A percentile compares a stretch with the other conserved stretches of the same genome.
These are phyloP conservation scores for Xestia c-nigrum DNA, from an alignment of 2,888 invertebrate genomes.

Conservation along the genomic window DNA sequence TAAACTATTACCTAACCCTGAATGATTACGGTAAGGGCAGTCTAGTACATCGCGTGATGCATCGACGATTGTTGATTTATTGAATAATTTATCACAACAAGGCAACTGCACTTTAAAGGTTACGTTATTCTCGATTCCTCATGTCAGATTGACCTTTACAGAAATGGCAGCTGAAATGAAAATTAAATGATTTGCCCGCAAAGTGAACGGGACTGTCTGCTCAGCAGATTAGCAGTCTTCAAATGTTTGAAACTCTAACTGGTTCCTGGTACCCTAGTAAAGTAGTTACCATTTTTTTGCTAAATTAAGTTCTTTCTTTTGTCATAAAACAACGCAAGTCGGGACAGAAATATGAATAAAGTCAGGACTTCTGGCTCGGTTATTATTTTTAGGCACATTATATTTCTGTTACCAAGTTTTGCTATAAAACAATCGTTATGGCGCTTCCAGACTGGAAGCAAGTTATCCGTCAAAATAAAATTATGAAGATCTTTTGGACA, in stretches of 20 bases:
- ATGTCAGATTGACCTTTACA: constrained; percentile 3
- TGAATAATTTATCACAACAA: constrained; percentile 19
- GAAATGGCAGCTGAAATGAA: background rate
- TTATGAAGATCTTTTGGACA: constrained; percentile 26
- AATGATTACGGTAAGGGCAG: background rate
- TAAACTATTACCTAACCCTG: background rate
- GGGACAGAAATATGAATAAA: constrained; percentile 10
- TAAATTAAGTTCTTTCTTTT: background rate
- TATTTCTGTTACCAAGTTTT: constrained; percentile 28
- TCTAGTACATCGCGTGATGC: constrained; percentile 13
- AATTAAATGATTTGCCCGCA: background rate
- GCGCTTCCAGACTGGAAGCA: constrained; percentile 3
- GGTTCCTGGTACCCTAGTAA: background rate
- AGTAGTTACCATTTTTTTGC: background rate
- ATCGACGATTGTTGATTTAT: constrained; percentile 14
- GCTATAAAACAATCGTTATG: constrained; percentile 38
- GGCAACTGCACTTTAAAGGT: constrained; percentile 17
- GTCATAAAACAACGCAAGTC: background rate
- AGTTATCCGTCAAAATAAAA: constrained; percentile 42
- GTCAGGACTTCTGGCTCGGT: background rate
- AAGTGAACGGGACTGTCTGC: background rate
- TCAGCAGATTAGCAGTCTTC: background rate
- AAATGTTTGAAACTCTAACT: background rate
- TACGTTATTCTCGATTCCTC: background rate
- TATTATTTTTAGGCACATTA: constrained; percentile 23